phyloP scores from a whole-genome alignment of 2,797 vertebrate genomes.

The Cuniculus paca region DNA sequence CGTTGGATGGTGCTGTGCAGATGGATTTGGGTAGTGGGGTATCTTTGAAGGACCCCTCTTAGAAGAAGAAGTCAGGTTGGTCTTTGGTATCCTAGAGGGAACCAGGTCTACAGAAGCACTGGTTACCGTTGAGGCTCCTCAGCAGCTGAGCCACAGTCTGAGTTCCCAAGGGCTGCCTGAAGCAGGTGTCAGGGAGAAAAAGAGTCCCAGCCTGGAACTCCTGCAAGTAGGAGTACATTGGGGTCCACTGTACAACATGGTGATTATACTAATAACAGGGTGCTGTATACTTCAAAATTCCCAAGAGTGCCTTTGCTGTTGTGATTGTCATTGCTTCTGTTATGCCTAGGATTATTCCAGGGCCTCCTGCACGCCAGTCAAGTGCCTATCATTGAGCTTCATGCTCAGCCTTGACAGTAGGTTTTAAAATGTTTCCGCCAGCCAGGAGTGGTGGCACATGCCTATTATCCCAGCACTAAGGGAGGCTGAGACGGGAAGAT shows the following conservation, averaged over 20 bases:
- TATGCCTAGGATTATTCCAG: not conserved
- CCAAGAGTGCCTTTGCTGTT: not conserved
- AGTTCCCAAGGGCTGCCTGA: not conserved
- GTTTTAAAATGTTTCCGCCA: not conserved
- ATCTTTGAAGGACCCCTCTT: not conserved
- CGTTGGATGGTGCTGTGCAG: not conserved
- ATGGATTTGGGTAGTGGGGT: too few relatives aligned
- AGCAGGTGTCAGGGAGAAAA: not conserved
- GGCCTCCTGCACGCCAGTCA: not conserved
- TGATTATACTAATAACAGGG: not conserved
- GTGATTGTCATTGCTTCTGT: not conserved
- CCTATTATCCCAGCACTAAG: not conserved
- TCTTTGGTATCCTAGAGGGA: not conserved
- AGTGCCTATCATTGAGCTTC: not conserved
- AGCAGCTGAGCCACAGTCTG: not conserved
- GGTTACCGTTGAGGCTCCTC: rapidly evolving
- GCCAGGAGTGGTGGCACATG: not conserved
- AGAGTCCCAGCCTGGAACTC: not conserved
- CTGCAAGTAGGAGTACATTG: not conserved
- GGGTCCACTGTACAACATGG: not conserved
- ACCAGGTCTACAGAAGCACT: not conserved
- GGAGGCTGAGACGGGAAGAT: not conserved
- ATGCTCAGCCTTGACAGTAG: not conserved
- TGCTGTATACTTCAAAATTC: not conserved
- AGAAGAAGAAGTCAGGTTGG: not conserved